phyloP scores from a whole-genome alignment of 2,797 vertebrate genomes.

The Propithecus perrieri region DNA sequence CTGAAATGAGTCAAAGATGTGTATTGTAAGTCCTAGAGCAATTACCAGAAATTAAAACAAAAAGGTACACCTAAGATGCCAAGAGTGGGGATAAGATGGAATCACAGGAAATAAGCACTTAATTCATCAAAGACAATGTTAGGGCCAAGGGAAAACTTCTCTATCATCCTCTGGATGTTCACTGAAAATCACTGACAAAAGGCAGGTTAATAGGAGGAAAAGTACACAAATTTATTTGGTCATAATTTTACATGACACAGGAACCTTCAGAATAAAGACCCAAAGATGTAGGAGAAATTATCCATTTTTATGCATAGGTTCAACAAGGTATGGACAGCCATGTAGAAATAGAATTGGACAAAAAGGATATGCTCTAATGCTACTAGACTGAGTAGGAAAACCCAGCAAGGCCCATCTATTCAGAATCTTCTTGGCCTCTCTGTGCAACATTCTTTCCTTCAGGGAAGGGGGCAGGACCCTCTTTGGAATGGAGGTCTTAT shows the following conservation, averaged over 20 bases:
- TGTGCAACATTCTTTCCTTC: not conserved
- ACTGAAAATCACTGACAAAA: not conserved
- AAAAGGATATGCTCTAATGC: not conserved
- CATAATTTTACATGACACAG: not conserved
- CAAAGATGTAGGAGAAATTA: not conserved
- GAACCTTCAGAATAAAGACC: not conserved
- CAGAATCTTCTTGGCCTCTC: not conserved
- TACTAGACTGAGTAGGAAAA: not conserved
- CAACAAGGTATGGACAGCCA: not conserved
- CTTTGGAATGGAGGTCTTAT: not conserved
- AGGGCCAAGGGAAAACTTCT: not conserved
- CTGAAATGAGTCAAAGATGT: not conserved
- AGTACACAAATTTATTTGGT: not conserved
- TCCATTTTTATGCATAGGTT: not conserved
- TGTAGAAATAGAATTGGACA: not conserved
- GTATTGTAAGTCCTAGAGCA: not conserved
- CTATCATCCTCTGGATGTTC: not conserved
- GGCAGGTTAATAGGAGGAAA: not conserved
- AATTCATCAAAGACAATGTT: not conserved
- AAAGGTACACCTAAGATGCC: not conserved
- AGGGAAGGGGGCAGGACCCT: not conserved
- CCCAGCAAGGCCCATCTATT: not conserved
- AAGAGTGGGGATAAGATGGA: not conserved
- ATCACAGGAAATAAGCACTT: not conserved
- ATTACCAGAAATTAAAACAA: constrained; percentile 20